Conservation (phyloP, 2,113 vertebrate genomes). For the Ictalurus punctatus region DNA sequence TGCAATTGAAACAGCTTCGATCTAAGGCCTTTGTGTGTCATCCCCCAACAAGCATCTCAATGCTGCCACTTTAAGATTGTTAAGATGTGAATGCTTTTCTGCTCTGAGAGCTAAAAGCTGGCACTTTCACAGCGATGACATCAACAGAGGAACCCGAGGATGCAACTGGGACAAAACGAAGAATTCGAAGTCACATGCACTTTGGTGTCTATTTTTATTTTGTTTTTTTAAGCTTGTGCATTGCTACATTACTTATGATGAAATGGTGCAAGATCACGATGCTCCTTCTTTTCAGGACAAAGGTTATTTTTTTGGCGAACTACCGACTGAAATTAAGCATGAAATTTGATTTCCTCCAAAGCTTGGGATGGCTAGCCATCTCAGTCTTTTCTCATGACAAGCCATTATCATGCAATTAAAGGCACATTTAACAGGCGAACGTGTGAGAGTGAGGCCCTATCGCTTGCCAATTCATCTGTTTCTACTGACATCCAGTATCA, state of each 20-base stretch:
- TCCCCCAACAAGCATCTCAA: not conserved
- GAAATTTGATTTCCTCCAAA: conserved; percentile 41
- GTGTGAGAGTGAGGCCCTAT: conserved; percentile 51
- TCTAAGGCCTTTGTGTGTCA: conserved; percentile 9
- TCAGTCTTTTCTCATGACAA: conserved; percentile 53
- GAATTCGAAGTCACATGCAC: not conserved
- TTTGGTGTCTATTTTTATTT: conserved; percentile 7
- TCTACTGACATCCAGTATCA: conserved; percentile 60
- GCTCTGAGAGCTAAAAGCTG: conserved; percentile 15
- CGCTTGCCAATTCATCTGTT: conserved; percentile 67
- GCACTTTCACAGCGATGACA: conserved; percentile 21
- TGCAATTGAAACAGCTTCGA: conserved; percentile 25
- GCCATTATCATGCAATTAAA: conserved; percentile 66
- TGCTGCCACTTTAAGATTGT: conserved; percentile 11
- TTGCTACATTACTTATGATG: conserved; percentile 32
- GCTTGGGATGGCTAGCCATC: conserved; percentile 46
- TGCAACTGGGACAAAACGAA: conserved; percentile 29
- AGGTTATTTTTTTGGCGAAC: conserved; percentile 17
- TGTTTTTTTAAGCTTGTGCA: not conserved
- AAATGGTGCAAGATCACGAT: conserved; percentile 25
- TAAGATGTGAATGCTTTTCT: conserved; percentile 1
- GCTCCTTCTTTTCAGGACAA: conserved; percentile 32
- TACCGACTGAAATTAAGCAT: conserved; percentile 26
- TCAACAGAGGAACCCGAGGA: conserved; percentile 30
- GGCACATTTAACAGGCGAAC: conserved; percentile 56